These are phyloP conservation scores for Spodoptera frugiperda DNA, from an alignment of 1,140 invertebrate species.

Conservation along the genomic window DNA sequence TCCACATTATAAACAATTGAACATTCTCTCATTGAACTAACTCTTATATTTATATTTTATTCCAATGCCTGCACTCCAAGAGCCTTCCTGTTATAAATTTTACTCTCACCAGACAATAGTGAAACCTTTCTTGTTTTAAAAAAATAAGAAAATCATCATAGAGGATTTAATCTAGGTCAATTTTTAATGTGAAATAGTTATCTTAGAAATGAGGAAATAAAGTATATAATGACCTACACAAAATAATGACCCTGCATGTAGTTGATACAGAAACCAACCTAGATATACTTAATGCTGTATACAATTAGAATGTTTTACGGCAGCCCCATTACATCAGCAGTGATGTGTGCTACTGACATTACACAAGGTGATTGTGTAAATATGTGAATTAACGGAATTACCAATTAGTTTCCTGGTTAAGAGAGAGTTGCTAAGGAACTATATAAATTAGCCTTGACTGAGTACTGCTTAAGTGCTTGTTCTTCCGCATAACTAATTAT, in stretches of 20 bases:
- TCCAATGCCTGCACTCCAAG: no score
- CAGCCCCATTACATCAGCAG: slow-evolving; percentile 22
- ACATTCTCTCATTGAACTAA: no score
- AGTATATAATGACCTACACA: background rate
- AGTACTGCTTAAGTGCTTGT: background rate
- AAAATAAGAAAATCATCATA: no score
- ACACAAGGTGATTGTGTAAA: slow-evolving; percentile 46
- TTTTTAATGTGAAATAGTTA: no score
- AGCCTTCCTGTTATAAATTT: no score
- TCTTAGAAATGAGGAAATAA: no score
- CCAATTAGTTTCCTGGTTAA: slow-evolving; percentile 16
- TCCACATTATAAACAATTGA: no score
- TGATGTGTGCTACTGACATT: slow-evolving; percentile 39
- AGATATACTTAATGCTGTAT: slow-evolving; percentile 23
- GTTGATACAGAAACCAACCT: slow-evolving; percentile 2
- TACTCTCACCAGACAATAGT: no score
- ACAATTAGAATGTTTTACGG: slow-evolving; percentile 36
- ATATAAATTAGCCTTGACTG: slow-evolving; percentile 3
- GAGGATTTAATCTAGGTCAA: no score
- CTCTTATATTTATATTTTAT: no score
- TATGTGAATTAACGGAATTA: slow-evolving; percentile 28
- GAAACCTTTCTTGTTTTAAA: no score
- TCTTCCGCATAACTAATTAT: background rate
- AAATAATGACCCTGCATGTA: background rate
- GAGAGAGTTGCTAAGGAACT: background rate